Percentiles rank a stretch among this genome's conserved stretches.
phyloP scores from a whole-genome alignment of 2,888 invertebrate genomes.

The Epinotia nisella region DNA sequence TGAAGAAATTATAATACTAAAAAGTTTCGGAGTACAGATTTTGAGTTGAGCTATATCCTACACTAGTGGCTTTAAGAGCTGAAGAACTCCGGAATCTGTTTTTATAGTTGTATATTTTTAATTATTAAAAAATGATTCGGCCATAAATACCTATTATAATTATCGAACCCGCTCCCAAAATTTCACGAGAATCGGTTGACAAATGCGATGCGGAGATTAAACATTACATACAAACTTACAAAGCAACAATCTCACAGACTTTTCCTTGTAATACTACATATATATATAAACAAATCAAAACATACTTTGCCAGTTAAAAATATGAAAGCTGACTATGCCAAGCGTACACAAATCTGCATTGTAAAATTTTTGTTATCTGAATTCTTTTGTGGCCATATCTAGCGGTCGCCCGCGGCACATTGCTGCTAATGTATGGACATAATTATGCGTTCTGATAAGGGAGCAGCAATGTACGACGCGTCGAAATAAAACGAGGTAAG shows the following conservation, averaged over 20 bases:
- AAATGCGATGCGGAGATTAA: no score
- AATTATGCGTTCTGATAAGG: slow-evolving; percentile 38
- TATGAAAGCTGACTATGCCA: slow-evolving; percentile 11
- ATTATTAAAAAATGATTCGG: no score
- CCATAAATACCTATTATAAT: no score
- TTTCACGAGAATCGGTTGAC: no score
- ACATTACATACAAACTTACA: no score
- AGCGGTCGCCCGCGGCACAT: slow-evolving; percentile 40
- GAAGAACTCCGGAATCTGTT: no score
- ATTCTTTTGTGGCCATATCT: slow-evolving; percentile 40
- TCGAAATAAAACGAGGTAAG: slow-evolving; percentile 17
- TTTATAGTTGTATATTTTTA: no score
- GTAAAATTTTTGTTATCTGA: slow-evolving; percentile 28
- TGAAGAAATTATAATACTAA: background rate
- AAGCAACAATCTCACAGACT: no score
- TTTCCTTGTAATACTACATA: no score
- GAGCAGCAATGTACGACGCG: slow-evolving; percentile 35
- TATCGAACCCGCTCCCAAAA: no score
- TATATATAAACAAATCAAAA: background rate
- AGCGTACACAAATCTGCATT: slow-evolving; percentile 27
- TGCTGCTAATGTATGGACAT: slow-evolving; percentile 42
- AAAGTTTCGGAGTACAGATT: slow-evolving; percentile 4
- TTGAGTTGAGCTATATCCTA: background rate
- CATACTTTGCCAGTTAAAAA: background rate
- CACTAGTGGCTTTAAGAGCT: no score